Base-by-base conservation (phyloP, 2,888 invertebrate genomes). In the Nebria salina region DNA sequence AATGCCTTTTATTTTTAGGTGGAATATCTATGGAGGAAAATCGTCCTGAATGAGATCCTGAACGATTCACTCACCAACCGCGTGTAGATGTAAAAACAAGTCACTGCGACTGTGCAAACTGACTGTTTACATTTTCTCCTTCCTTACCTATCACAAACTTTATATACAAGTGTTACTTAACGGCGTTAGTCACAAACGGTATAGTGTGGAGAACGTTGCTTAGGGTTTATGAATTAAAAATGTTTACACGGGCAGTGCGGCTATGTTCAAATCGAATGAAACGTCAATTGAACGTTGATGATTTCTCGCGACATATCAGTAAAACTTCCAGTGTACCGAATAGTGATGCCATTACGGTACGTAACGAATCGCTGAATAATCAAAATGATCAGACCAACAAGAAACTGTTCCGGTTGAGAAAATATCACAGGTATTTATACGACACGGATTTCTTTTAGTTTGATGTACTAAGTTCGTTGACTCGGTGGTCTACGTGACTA, bases 261-360 rank as follows among this genome's bases (percentile, higher is more conserved):
- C 77, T 84, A 77, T 84, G 83, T 77, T 76, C 85, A 42, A 85
- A 85, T 80, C 85, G 86, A 15, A 84, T 86, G 64, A 86, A 86
- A 83, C 85, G 87, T 79, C 87, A 88, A 83, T 70, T 87, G 7
- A n/a, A n/a, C n/a, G 66, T 86, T 41, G 85, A 84, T 70, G 85
- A 86, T 68, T 75, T 86, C n/a, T 54, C 79, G 8, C 84, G 88
- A 72, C 84, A 90, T 82, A 92, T 92, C 84, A 92, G 92, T 87
- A 92, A 92, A 88, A 92, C 92, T 0, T 91, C 91, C 20, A 91
- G 91, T 86, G 91, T 91, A 73, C 91, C 92, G 13, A 92, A 92
- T 86, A 92, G 92, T 76, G 92, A 92, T 85, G 90, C 91, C 26
- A 91, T 92, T 89, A 89, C 90, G 13, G 90, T 91, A 0, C 89